Evolutionary conservation across 2,113 vertebrate genomes (phyloP), one percentile per base, ranked within the genome.

Genomic region (Colinus virginianus): DNA sequence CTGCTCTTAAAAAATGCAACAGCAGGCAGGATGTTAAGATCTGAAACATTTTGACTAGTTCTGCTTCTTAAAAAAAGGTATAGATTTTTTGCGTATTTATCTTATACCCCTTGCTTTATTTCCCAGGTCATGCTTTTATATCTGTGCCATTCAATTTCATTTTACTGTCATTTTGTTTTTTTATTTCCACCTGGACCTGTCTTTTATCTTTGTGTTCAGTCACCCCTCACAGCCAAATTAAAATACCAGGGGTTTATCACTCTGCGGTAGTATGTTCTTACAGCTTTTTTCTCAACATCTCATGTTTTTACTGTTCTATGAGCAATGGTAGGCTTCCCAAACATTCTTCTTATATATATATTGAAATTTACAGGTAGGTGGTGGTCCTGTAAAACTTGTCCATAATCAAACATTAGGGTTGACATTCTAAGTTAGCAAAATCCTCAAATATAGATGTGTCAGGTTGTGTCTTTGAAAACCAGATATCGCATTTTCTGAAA

Each of bases 371-470:
- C 55, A 46, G 67, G 12, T 55, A 82, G 82, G 10, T n/a, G 64
- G 5, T 40, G 46, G 18, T 75, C 25, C 32, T 90, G 21, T 80
- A 72, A 77, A 90, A 46, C 48, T 83, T 84, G 79, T 72, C 55
- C 25, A 2, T 67, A 78, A 71, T 81, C 21, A 13, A 49, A 23
- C 32, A 75, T 87, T 83, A 42, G 66, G 88, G 30, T 18, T 68
- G 76, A 94, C 84, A 76, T 56, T 45, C 14, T 46, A 53, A 90
- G 70, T 89, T 88, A 88, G 66, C 20, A 69, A 87, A 93, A 91
- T 84, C 92, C 72, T 95, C 75, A 90, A 78, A 87, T 91, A 90
- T 84, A 40, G 40, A 40, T 40, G 40, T 40, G 40, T 67, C 0
- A 0, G 66, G 61, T 71, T 80, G 36, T 72, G 43, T 76, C 79